phyloP scores from a whole-genome alignment of 2,888 invertebrate genomes.

The Prosapia bicincta region DNA sequence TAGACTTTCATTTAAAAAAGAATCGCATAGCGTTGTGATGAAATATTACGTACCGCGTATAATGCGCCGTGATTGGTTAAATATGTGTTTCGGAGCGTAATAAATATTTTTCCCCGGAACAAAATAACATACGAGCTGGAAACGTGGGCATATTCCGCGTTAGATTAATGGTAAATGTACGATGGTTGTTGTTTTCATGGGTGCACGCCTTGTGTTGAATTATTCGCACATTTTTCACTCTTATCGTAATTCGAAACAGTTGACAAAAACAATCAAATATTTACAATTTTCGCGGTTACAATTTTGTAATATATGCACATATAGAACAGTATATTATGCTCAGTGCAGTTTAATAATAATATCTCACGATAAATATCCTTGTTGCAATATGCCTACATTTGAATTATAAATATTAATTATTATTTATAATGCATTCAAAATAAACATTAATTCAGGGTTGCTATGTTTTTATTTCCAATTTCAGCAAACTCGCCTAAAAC shows the following conservation, averaged over 20 bases:
- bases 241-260: neutral
- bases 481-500: no score
- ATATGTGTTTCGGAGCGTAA: neutral
- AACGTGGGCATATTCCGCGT: neutral
- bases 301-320: no score
- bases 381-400: no score
- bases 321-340: no score
- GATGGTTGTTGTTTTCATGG: neutral
- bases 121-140: no score
- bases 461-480: no score
- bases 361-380: no score
- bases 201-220: neutral
- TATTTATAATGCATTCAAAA: no score
- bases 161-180: neutral
- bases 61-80: neutral
- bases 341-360: no score
- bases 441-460: no score
- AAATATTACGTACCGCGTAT: neutral
- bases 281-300: no score
- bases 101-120: neutral
- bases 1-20: neutral
- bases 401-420: no score
- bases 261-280: neutral
- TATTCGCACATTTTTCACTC: neutral
- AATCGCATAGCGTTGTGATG: neutral